phyloP scores from a whole-genome alignment of 2,113 vertebrate species.

The Pristiophorus japonicus region DNA sequence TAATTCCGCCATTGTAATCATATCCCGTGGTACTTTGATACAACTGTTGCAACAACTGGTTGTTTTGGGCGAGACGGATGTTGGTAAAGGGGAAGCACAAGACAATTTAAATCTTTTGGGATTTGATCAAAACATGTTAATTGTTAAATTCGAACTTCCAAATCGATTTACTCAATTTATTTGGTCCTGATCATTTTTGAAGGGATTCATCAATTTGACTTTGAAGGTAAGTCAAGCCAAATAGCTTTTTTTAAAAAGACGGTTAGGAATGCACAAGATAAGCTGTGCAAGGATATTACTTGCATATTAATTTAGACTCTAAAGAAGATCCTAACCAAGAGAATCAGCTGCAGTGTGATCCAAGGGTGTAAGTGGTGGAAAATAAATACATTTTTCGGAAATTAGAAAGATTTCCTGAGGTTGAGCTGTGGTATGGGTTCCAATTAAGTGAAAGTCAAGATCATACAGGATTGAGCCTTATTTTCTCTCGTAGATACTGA shows the following conservation, averaged over 20 bases:
- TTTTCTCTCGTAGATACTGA: background rate
- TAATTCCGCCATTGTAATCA: background rate
- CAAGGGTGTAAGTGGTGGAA: background rate
- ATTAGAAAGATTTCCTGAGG: background rate
- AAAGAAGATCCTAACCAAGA: background rate
- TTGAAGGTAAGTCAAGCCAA: background rate
- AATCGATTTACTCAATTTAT: background rate
- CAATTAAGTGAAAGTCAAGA: background rate
- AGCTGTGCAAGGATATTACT: background rate
- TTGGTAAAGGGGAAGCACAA: background rate
- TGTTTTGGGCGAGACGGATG: background rate
- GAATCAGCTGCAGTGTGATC: background rate
- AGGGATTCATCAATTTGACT: background rate
- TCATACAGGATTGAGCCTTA: background rate
- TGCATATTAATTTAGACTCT: background rate
- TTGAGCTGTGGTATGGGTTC: background rate
- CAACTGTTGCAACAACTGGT: background rate
- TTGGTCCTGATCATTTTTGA: background rate
- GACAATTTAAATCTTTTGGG: background rate
- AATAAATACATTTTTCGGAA: background rate
- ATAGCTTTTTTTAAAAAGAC: background rate
- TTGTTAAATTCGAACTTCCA: background rate
- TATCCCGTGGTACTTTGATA: background rate
- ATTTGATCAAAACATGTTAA: background rate
- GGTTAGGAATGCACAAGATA: background rate